These are phyloP conservation scores for Trissolcus brochymenae DNA, from an alignment of 2,888 invertebrate species.

Conservation along the genomic window DNA sequence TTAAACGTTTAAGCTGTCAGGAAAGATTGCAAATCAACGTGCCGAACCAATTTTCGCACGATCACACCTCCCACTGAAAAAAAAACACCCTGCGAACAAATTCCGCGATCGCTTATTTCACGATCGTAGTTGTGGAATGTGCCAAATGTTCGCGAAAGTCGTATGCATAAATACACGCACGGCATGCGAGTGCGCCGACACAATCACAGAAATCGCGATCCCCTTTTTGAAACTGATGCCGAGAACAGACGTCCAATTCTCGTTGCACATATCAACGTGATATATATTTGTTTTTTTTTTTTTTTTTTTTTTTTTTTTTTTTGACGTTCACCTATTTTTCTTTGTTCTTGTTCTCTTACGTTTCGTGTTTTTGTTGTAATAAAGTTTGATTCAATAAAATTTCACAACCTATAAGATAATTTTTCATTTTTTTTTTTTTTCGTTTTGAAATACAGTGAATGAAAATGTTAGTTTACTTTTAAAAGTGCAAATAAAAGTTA, in stretches of 20 bases:
- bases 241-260: not conserved
- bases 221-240: slow-evolving; percentile 14
- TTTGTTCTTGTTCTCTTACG: not conserved
- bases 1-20: slow-evolving; percentile 20
- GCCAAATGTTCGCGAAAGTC: slow-evolving; percentile 36
- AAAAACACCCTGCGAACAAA: slow-evolving; percentile 4
- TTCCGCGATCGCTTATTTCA: slow-evolving; percentile 13
- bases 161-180: slow-evolving; percentile 36
- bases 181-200: slow-evolving; percentile 33
- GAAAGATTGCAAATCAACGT: slow-evolving; percentile 27
- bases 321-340: too few relatives aligned
- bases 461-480: too few relatives aligned
- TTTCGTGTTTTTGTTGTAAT: too few relatives aligned
- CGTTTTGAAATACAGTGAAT: too few relatives aligned
- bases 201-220: slow-evolving; percentile 36
- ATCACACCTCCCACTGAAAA: not conserved
- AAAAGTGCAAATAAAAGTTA: too few relatives aligned
- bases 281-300: too few relatives aligned
- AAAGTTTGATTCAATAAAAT: too few relatives aligned
- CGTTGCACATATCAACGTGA: slow-evolving; percentile 17
- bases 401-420: too few relatives aligned
- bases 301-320: too few relatives aligned
- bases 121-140: slow-evolving; percentile 16
- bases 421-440: too few relatives aligned
- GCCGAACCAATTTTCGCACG: not conserved